Percentiles rank a stretch among this genome's conserved stretches.
Evolutionary conservation across 2,888 invertebrate genomes (phyloP).

Genomic region (Dynastes hyllus): DNA sequence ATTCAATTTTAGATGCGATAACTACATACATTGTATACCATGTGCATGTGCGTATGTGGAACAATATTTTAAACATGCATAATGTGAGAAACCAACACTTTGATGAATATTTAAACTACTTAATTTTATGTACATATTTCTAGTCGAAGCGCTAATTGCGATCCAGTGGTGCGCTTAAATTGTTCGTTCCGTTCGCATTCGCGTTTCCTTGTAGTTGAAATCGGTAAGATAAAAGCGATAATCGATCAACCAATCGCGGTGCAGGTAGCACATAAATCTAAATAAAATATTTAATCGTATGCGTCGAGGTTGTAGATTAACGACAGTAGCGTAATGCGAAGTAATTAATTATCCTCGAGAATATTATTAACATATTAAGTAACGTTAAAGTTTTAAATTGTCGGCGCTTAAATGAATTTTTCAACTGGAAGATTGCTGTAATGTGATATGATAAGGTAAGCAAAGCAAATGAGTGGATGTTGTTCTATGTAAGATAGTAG

Average conservation of each 20-base stretch:
- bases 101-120: no score
- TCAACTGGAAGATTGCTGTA: not conserved
- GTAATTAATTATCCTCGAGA: not conserved
- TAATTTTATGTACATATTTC: no score
- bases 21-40: no score
- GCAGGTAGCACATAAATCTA: not conserved
- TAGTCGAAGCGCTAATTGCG: no score
- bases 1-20: no score
- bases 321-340: slow-evolving; percentile 5
- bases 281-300: slow-evolving; percentile 13
- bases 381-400: not conserved
- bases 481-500: no score
- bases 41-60: no score
- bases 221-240: slow-evolving; percentile 6
- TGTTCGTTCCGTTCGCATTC: no score
- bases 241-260: not conserved
- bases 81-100: no score
- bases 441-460: not conserved
- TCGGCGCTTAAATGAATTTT: not conserved
- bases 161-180: no score
- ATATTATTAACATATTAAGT: slow-evolving; percentile 21
- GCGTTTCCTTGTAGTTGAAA: not conserved
- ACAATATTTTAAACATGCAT: no score
- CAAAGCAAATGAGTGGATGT: no score
- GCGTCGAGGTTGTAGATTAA: slow-evolving; percentile 8